Evolutionary conservation across 2,797 vertebrate species (phyloP), one percentile per base, ranked within the genome.

Genomic region (Sparus aurata): DNA sequence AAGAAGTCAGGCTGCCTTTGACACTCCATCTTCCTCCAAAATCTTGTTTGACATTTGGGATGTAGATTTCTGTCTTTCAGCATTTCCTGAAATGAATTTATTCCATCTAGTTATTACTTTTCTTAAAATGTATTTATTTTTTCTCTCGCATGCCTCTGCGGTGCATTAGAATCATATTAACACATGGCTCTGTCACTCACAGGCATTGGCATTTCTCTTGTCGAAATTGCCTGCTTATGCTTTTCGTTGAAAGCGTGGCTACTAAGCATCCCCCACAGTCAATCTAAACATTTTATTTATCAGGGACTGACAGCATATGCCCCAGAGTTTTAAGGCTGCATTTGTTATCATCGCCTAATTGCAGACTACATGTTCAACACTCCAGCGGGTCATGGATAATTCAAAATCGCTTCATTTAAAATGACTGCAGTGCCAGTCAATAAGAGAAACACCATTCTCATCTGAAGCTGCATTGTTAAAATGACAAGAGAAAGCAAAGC

Each of bases 361-460:
- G 90, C 87, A 85, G 78, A 84, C 87, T 92, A 76, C 82, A 90
- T 93, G 91, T 92, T 95, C 91, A 93, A 92, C 92, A 92, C 91
- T 93, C 82, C 82, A 88, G 81, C 87, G 79, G 81, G 89, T 87
- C 82, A 79, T 73, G 75, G 83, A 83, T 89, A 76, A 90, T 89
- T 93, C 69, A 79, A 79, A 90, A 88, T 75, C 70, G 70, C 90
- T 91, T 89, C 63, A 85, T 92, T 90, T 87, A 77, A 91, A 92
- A 90, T 73, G 83, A 91, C 86, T 92, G 87, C 75, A 61, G 63
- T 72, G 77, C 57, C 78, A 69, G 68, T 78, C 79, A 88, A 72
- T 73, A 60, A 70, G 66, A 69, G 38, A 77, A 80, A 38, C 60
- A 52, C 63, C 64, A 64, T 53, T 72, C 25, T 70, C 67, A 62